Evolutionary conservation across 2,113 vertebrate genomes (phyloP).

Genomic region (Globicephala melas): DNA sequence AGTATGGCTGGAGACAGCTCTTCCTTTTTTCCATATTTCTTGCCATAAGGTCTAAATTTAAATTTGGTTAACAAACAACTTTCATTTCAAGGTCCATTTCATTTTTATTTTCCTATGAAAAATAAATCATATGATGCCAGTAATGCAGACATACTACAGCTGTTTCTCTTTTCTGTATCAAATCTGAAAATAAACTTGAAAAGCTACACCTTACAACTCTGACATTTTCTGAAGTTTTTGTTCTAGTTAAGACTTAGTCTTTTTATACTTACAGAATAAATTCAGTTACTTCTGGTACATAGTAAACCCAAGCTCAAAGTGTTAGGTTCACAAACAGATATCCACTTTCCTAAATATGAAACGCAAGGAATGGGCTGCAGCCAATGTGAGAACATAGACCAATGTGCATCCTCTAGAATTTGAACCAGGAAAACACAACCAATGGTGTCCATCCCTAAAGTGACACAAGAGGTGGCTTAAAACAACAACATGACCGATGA

Average conservation of each 20-base stretch:
- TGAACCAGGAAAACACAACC: neutral
- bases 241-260: neutral
- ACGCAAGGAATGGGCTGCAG: neutral
- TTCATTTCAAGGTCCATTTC: neutral
- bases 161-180: neutral
- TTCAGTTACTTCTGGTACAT: neutral
- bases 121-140: neutral
- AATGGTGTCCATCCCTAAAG: neutral
- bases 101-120: neutral
- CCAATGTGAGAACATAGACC: neutral
- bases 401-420: neutral
- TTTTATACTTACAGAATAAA: neutral
- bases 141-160: neutral
- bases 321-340: neutral
- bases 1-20: neutral
- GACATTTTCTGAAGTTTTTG: neutral
- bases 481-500: neutral
- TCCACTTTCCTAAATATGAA: neutral
- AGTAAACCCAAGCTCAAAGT: neutral
- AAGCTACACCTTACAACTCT: neutral
- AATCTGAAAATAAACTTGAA: slow-evolving; percentile 4
- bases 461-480: neutral
- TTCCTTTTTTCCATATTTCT: neutral
- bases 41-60: neutral
- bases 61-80: neutral